Evolutionary conservation across 2,113 vertebrate species (phyloP).

Genomic region (Notothenia coriiceps): DNA sequence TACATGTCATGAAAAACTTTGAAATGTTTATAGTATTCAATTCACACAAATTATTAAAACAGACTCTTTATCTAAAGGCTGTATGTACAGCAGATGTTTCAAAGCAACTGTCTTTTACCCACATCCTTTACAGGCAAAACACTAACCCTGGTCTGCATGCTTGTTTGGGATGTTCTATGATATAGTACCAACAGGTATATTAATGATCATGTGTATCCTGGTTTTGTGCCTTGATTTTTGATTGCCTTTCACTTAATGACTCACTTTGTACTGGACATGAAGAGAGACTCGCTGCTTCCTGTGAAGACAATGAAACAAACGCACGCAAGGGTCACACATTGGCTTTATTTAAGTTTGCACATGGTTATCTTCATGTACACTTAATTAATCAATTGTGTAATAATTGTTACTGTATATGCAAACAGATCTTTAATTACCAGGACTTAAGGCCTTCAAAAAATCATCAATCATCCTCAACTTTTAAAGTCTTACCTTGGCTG

Average conservation of each 20-base stretch:
- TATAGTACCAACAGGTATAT: background rate
- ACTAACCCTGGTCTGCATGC: background rate
- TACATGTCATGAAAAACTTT: too few relatives aligned
- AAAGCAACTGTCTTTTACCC: background rate
- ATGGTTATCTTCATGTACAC: background rate
- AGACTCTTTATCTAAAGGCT: background rate
- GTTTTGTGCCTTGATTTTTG: background rate
- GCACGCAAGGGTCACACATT: background rate
- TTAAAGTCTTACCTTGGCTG: slow-evolving; percentile 85
- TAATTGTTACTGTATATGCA: background rate
- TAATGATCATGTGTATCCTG: background rate
- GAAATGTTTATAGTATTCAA: too few relatives aligned
- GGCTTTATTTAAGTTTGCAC: background rate
- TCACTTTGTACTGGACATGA: slow-evolving; percentile 89
- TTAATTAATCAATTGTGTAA: background rate
- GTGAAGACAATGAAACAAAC: slow-evolving; percentile 50
- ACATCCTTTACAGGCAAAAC: background rate
- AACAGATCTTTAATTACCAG: too few relatives aligned
- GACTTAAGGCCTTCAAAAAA: too few relatives aligned
- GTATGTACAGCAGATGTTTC: background rate
- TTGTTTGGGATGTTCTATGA: background rate
- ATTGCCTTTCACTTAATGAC: slow-evolving; percentile 66
- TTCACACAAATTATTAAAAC: background rate
- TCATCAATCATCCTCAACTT: background rate
- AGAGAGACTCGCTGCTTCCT: slow-evolving; percentile 85